Evolutionary conservation across 2,888 invertebrate genomes (phyloP), one percentile per base, ranked within the genome.

Genomic region (Urechis unicinctus): DNA sequence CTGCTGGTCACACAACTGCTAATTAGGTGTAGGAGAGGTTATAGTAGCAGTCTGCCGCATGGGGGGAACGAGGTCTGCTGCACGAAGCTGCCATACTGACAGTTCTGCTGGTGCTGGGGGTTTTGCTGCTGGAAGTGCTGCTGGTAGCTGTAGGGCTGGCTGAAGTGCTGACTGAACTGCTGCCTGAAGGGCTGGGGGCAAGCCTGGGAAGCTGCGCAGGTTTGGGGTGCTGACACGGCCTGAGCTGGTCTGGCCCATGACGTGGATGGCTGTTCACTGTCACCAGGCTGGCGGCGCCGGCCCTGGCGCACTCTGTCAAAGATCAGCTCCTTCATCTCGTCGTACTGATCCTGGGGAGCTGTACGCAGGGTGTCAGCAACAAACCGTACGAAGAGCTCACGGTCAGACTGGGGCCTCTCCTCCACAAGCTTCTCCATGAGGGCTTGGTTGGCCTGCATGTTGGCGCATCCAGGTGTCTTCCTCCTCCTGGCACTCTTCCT

Each of bases 281-380:
- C 41, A 36, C 41, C 41, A 36, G 52, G 52, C 52, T 52, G 44
- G 44, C 43, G 43, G 44, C 44, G 52, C 52, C 42, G 24, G 52
- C 42, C 44, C 52, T 52, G 42, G 29, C 44, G 44, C 52, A 52
- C 52, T 43, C 41, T 52, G 44, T 52, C 52, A 43, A 52, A 52
- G 52, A 52, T 2, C 52, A 52, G 43, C 52, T 52, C 44, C 52
- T 52, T 52, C 52, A 45, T 52, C 52, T 44, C 44, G 28, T 43
- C 43, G 52, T 52, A 52, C 44, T 52, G 52, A 28, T 52, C 29
- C 52, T 52, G 52, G 52, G 52, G 52, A 52, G 52, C 52, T 52
- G 30, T 45, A 22, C 42, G 4, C 52, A 52, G 44, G 31, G 26
- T 52, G 52, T 52, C 52, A 52, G 52, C 52, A 52, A 52, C 52